phyloP scores from a whole-genome alignment of 2,113 vertebrate species.

The Progne subis region DNA sequence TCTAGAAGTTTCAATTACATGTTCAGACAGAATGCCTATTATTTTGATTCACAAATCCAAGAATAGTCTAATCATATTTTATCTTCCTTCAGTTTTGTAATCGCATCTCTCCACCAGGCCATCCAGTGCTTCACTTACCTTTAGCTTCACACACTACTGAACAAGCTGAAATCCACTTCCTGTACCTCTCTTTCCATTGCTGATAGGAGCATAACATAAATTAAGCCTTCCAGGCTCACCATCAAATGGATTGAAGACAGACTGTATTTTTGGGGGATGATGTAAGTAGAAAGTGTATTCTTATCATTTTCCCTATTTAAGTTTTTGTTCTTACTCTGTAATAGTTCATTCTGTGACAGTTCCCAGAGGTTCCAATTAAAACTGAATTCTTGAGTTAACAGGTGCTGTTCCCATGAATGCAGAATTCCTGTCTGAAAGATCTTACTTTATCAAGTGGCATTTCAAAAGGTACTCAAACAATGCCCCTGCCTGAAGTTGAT shows the following conservation, averaged over 20 bases:
- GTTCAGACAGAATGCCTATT: neutral
- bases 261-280: neutral
- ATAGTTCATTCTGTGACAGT: neutral
- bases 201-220: neutral
- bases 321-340: neutral
- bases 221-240: neutral
- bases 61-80: neutral
- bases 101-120: neutral
- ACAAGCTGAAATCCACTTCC: neutral
- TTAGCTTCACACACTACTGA: neutral
- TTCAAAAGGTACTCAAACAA: neutral
- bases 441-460: neutral
- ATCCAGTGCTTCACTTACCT: neutral
- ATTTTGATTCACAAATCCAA: neutral
- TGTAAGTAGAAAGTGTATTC: neutral
- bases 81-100: neutral
- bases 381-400: neutral
- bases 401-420: neutral
- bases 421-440: neutral
- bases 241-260: neutral
- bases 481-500: neutral
- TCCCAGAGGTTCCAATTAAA: constrained; percentile 30
- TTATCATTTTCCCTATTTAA: neutral
- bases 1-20: neutral
- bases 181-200: neutral